Base-by-base conservation (phyloP, 2,797 vertebrate species). In the Clarias fuscus region DNA sequence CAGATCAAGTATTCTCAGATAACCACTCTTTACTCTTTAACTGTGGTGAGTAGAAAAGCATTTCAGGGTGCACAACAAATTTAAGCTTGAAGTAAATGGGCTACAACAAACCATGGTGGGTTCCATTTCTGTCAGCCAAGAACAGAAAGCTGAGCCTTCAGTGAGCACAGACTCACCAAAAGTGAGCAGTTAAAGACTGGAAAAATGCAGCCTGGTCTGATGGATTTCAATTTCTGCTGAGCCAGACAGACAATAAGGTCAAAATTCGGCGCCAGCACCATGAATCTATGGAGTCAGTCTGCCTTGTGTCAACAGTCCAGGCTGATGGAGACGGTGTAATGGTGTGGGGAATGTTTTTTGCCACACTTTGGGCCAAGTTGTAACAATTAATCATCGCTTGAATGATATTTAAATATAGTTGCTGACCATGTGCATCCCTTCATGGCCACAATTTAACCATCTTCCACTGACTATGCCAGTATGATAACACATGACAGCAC, bases 41-140 rank as follows among this genome's bases (percentile, higher is more conserved):
- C 37, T 71, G 33, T 20, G 8, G 18, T 22, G 33, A 20, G 68
- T 18, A 10, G 18, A 70, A 70, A 37, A 70, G 33, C 33, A 70
- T 10, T 17, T 70, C 68, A 37, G 30, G 22, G 37, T 70, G 67
- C 64, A 67, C 27, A 40, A 40, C 33, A 40, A 10, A 2, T 20
- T 2, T 7, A 70, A 70, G 17, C 30, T 70, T 71, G 37, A 40
- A 4, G 20, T 6, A 20, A 30, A 70, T 70, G 7, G 22, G 11
- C 4, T 73, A 48, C 37, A 72, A 43, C 2, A 72, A 18, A 24
- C 10, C 20, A 13, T 5, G 11, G 24, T 2, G 0, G 22, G 22
- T 73, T 73, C 22, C 71, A 73, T 17, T 73, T 73, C 71, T 73
- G 37, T 73, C 40, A 73, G 40, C 40, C 71, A 73, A 72, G 7